Evolutionary conservation across 2,888 invertebrate species (phyloP).

Genomic region (Ceramica pisi): DNA sequence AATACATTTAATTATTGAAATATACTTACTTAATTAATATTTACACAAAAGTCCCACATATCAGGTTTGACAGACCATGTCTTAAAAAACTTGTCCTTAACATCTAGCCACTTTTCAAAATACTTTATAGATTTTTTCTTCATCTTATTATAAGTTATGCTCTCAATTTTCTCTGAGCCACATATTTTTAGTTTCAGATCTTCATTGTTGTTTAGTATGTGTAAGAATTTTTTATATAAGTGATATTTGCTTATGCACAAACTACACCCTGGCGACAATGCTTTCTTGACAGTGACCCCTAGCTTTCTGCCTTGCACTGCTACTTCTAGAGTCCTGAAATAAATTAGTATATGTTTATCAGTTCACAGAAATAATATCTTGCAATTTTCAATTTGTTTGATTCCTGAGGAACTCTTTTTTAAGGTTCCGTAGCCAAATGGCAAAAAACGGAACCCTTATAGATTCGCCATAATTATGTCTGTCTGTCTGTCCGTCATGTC

Average conservation of each 20-base stretch:
- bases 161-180: conserved; percentile 61
- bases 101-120: conserved; percentile 80
- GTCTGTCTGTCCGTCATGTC: no score
- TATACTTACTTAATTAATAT: conserved; percentile 54
- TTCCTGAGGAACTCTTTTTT: not conserved
- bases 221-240: conserved; percentile 87
- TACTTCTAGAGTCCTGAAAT: conserved; percentile 92
- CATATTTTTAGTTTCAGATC: conserved; percentile 69
- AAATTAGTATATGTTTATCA: conserved; percentile 5
- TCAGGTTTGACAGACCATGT: conserved; percentile 91
- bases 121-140: conserved; percentile 79
- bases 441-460: no score
- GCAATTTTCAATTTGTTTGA: not conserved
- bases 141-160: conserved; percentile 82
- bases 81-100: conserved; percentile 88
- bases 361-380: no score
- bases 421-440: no score
- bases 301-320: conserved; percentile 94
- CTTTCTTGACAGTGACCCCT: conserved; percentile 94
- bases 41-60: conserved; percentile 82
- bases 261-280: conserved; percentile 79
- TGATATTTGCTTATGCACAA: conserved; percentile 90
- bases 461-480: no score
- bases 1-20: conserved; percentile 5
- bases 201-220: conserved; percentile 77